Base-by-base conservation (phyloP, 2,797 vertebrate genomes). In the Novumbra hubbsi region DNA sequence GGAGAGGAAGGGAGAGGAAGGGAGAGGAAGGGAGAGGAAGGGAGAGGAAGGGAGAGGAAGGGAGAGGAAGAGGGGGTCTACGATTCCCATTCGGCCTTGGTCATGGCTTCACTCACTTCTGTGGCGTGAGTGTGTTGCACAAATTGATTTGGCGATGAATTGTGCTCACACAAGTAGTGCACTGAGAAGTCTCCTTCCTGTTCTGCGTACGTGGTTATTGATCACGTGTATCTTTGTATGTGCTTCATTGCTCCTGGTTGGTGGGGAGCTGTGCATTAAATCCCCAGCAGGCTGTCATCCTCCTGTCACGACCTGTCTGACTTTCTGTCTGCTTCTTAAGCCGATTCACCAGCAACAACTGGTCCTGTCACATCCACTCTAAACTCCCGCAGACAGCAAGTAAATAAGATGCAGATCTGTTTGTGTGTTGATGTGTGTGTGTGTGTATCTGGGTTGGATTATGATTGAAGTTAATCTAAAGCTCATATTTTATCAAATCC, bases 351-450 rank as follows among this genome's bases (percentile, higher is more conserved):
- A 68, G 66, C 2, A 27, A 38, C 38, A 45, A 24, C 38, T 45
- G 34, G 66, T 68, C 66, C 34, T 68, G 66, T 45, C 66, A 68
- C 14, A 45, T 68, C 38, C 19, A 45, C n/a, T 68, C n/a, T 48
- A 68, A 24, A 45, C n/a, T 16, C 34, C 41, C 38, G 27, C 66
- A 45, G 34, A 68, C 66, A 48, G 19, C 8, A 21, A 68, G 34
- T 48, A 48, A 45, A 48, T 45, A 48, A 68, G 66, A 68, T 65
- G 63, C 15, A 32, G 63, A 24, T 63, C 4, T 63, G 60, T 62
- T 24, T 62, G 50, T 67, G 17, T 19, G 9, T 66, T 17, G 17
- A 32, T 11, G 32, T 6, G 65, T 12, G 32, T 38, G 19, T n/a
- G 19, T 6, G 60, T 41, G 32, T 11, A n/a, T 41, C 34, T 21